A percentile compares a stretch with the other conserved stretches of the same genome.
phyloP scores from a whole-genome alignment of 2,888 invertebrate species.

The Lamellibrachia columna region DNA sequence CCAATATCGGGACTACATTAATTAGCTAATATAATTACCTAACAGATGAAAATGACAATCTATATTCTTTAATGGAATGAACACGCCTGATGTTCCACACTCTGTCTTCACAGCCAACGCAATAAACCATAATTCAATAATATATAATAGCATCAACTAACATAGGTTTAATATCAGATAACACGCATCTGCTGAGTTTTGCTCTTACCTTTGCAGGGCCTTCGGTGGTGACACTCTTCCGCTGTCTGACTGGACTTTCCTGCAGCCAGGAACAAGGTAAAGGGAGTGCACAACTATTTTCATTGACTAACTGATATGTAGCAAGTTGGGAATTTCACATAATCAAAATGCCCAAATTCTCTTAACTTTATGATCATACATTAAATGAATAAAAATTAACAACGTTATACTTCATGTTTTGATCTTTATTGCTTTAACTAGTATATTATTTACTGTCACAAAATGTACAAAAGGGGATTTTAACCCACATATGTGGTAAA shows the following conservation, averaged over 20 bases:
- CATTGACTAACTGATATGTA: not conserved
- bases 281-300: not conserved
- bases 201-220: constrained; percentile 52
- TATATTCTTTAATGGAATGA: not conserved
- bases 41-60: too few relatives aligned
- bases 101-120: not conserved
- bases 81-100: not conserved
- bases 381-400: not conserved
- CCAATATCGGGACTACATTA: too few relatives aligned
- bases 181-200: constrained; percentile 28
- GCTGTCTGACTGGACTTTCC: constrained; percentile 46
- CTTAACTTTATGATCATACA: not conserved
- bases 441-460: too few relatives aligned
- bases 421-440: too few relatives aligned
- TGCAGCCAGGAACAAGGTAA: constrained; percentile 36
- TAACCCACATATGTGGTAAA: too few relatives aligned
- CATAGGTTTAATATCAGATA: not conserved
- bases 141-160: not conserved
- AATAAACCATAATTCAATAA: constrained; percentile 18
- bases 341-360: not conserved
- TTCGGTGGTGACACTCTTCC: constrained; percentile 46
- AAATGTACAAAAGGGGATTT: too few relatives aligned
- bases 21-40: too few relatives aligned
- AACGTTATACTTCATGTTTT: too few relatives aligned
- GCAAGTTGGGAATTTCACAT: too few relatives aligned